A percentile compares a stretch with the other conserved stretches of the same genome.
These are phyloP conservation scores for Streptopelia turtur DNA, from an alignment of 2,797 vertebrate species.

Conservation along the genomic window DNA sequence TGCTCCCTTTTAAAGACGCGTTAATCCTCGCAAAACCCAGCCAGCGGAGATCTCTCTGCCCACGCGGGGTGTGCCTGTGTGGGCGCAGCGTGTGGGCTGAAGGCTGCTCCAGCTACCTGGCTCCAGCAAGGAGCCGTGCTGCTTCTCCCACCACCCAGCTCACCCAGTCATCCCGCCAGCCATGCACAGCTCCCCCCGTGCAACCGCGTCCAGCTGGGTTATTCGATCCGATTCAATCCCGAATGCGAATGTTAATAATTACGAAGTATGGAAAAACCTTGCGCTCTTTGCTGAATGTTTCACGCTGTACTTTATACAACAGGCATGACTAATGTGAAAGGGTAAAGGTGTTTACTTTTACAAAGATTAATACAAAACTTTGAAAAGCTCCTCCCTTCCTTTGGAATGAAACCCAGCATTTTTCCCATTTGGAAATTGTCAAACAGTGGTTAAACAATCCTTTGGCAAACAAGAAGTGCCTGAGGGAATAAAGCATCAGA, in stretches of 20 bases:
- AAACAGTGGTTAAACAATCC: constrained; percentile 68
- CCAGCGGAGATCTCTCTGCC: not conserved
- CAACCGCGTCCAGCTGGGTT: not conserved
- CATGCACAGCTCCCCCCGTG: accelerated
- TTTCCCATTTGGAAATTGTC: constrained; percentile 67
- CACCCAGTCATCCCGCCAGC: accelerated
- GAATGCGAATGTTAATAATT: not conserved
- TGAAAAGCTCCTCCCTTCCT: constrained; percentile 71
- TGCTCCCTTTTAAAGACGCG: not conserved
- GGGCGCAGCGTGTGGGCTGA: not conserved
- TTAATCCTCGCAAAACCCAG: not conserved
- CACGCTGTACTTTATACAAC: constrained; percentile 27
- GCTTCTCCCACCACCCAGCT: not conserved
- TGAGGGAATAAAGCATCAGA: constrained; percentile 55
- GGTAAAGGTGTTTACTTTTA: constrained; percentile 69
- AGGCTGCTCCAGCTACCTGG: not conserved
- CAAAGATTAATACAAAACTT: constrained; percentile 71
- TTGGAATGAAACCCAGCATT: constrained; percentile 67
- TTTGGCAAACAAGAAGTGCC: constrained; percentile 65
- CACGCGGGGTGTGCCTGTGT: accelerated
- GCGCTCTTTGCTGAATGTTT: not conserved
- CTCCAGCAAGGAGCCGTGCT: not conserved
- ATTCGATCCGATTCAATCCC: not conserved
- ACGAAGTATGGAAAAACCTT: not conserved
- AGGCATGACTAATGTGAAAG: constrained; percentile 68